These are phyloP conservation scores for Diglossa cyanea DNA, from an alignment of 2,797 vertebrate genomes.

Conservation along the genomic window DNA sequence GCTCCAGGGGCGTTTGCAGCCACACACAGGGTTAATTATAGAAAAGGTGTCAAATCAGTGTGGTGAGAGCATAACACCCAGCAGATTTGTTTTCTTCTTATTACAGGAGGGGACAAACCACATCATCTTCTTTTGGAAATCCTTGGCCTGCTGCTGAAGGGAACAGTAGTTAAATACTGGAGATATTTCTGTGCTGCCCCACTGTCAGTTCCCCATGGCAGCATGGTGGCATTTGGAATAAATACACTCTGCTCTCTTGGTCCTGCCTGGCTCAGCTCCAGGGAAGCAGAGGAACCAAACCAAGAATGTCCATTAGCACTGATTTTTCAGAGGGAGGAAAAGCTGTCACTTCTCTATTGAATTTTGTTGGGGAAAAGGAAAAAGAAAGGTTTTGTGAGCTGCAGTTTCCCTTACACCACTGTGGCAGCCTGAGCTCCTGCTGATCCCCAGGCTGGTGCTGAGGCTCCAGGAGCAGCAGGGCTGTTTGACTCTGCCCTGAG, in stretches of 20 bases:
- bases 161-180: conserved; percentile 77
- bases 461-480: conserved; percentile 20
- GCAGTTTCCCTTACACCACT: background rate
- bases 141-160: conserved; percentile 73
- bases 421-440: conserved; percentile 25
- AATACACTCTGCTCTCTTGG: conserved; percentile 76
- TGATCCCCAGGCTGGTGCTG: conserved; percentile 75
- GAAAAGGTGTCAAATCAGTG: background rate
- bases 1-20: background rate
- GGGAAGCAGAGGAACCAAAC: background rate
- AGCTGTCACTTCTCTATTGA: background rate
- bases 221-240: conserved; percentile 78
- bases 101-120: conserved; percentile 58
- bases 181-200: conserved; percentile 81
- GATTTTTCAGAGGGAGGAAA: background rate
- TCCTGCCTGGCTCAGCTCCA: conserved; percentile 73
- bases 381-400: background rate
- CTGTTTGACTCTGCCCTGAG: conserved; percentile 74
- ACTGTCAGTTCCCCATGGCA: conserved; percentile 79
- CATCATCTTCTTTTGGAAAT: conserved; percentile 61
- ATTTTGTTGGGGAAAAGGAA: background rate
- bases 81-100: background rate
- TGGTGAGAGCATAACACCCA: background rate
- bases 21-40: background rate
- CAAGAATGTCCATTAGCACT: background rate